Evolutionary conservation across 2,797 vertebrate species (phyloP), one percentile per base, ranked within the genome.

Genomic region (Telmatherina bonti): DNA sequence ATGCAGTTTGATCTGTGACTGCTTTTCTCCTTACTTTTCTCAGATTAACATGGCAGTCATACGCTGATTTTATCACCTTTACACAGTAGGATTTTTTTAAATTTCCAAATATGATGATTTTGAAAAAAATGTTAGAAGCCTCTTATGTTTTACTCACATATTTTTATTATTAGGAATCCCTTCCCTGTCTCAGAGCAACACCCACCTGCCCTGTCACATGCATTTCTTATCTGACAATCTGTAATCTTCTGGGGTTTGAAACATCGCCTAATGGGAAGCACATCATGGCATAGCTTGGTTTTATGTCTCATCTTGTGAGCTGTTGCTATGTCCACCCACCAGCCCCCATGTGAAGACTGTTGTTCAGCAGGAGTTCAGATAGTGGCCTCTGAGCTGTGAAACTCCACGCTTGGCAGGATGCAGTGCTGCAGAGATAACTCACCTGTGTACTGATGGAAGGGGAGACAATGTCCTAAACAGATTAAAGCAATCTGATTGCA

Each of bases 331-430:
- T 87, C 84, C 43, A 74, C 84, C 83, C 82, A 82, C 60, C 56
- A 78, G 83, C 90, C 91, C 89, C 62, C 76, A 90, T 86, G 66
- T 68, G 66, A 72, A 84, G 88, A 90, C 87, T 83, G 31, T 64
- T 76, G 84, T 59, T 71, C 72, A 62, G 78, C 64, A 24, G 7
- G 0, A 74, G 85, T 81, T 74, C 82, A 79, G 93, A 94, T 93
- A 93, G 89, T 41, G 79, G 71, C 83, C 79, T 56, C 77, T 67
- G 87, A 94, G 90, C 93, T 93, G 94, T 92, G 92, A 94, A 94
- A 92, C 84, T 77, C 90, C 91, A 92, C 90, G 87, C 92, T 92
- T 90, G 87, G 83, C 84, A 89, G 76, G 87, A 91, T 86, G 84
- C 84, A 81, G 70, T 69, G 67, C 85, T 84, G 87, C 84, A 86